phyloP scores from a whole-genome alignment of 2,113 vertebrate genomes.

The Lycaon pictus region DNA sequence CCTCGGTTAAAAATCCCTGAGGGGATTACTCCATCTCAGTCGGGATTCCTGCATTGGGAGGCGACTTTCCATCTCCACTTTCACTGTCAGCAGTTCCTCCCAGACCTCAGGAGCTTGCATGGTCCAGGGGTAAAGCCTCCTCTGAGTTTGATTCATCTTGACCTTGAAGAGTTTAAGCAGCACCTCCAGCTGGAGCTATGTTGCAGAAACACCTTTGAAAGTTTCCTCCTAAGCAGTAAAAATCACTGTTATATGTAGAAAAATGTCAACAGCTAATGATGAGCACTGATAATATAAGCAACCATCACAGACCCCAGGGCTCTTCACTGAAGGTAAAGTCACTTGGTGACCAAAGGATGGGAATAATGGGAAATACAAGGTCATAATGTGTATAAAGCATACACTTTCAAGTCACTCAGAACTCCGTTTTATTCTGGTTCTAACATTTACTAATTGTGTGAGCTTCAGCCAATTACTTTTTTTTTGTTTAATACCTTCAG shows the following conservation, averaged over 20 bases:
- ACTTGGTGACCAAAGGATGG: background rate
- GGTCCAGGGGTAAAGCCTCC: background rate
- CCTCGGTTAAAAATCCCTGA: background rate
- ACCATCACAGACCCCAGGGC: background rate
- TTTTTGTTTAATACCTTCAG: background rate
- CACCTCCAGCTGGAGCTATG: background rate
- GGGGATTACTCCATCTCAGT: background rate
- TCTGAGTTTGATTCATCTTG: conserved; percentile 24
- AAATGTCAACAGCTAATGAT: background rate
- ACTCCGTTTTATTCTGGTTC: background rate
- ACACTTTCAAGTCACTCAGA: background rate
- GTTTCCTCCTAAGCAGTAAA: background rate
- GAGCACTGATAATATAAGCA: background rate
- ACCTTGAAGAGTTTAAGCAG: background rate
- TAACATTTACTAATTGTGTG: background rate
- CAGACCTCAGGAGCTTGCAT: background rate
- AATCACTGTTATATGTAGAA: background rate
- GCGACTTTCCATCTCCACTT: conserved; percentile 5
- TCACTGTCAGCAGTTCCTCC: background rate
- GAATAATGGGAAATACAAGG: background rate
- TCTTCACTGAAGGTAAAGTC: background rate
- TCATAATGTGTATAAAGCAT: background rate
- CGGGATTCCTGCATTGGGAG: background rate
- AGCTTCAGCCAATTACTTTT: background rate
- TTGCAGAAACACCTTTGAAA: background rate